Conservation (phyloP, 2,797 vertebrate species). For the Phoebastria nigripes region DNA sequence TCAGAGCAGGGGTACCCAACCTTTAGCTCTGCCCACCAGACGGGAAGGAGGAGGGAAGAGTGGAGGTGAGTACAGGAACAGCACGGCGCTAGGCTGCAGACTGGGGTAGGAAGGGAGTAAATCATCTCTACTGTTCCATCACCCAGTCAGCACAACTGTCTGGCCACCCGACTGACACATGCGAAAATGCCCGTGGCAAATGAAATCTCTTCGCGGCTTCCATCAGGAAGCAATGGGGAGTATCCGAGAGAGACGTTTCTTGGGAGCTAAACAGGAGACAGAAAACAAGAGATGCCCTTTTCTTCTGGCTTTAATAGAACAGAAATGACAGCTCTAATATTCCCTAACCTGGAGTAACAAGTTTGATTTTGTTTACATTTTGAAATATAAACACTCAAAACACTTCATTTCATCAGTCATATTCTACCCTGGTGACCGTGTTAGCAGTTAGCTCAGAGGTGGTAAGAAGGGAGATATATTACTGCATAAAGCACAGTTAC, state of each 20-base stretch:
- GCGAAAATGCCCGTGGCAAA: neutral
- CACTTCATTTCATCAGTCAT: neutral
- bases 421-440: neutral
- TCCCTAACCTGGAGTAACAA: neutral
- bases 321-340: neutral
- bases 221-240: neutral
- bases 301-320: neutral
- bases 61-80: neutral
- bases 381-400: neutral
- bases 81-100: accelerated
- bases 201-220: neutral
- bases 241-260: neutral
- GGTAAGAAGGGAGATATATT: neutral
- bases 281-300: neutral
- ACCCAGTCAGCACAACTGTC: neutral
- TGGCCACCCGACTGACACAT: accelerated
- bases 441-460: neutral
- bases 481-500: neutral
- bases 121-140: neutral
- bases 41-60: neutral
- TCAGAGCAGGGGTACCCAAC: neutral
- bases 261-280: neutral
- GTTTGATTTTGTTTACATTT: neutral
- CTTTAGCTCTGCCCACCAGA: neutral
- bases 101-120: neutral